A percentile compares a stretch with the other conserved stretches of the same genome.
These are phyloP conservation scores for Eumerus sabulonum DNA, from an alignment of 2,888 invertebrate species.

Conservation along the genomic window DNA sequence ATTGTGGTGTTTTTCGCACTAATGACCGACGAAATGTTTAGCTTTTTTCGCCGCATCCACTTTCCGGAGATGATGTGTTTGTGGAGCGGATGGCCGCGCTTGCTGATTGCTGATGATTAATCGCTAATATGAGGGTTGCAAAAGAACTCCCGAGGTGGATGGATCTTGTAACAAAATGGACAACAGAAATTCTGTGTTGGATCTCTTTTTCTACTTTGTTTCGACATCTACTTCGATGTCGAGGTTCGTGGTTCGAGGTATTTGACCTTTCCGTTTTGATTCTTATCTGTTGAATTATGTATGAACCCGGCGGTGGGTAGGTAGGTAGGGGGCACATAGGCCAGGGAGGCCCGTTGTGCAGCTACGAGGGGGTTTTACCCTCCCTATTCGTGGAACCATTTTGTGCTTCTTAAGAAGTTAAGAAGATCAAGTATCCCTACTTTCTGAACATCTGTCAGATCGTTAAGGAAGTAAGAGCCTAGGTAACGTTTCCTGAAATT, in stretches of 20 bases:
- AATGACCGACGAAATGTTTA: conserved; percentile 41
- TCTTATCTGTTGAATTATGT: conserved; percentile 16
- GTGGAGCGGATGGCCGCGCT: conserved; percentile 11
- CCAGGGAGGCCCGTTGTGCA: too few species aligned
- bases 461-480: too few species aligned
- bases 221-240: background rate
- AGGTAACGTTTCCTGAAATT: too few species aligned
- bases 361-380: too few species aligned
- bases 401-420: too few species aligned
- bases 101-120: conserved; percentile 25
- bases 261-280: conserved; percentile 32
- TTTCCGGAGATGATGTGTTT: background rate
- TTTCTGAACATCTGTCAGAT: too few species aligned
- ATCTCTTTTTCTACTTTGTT: too few species aligned
- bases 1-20: conserved; percentile 39
- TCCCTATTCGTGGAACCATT: too few species aligned
- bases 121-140: conserved; percentile 16
- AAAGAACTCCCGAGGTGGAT: conserved; percentile 36
- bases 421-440: too few species aligned
- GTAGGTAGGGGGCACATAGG: too few species aligned
- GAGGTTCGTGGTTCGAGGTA: conserved; percentile 10
- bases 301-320: too few species aligned
- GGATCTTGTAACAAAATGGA: conserved; percentile 18
- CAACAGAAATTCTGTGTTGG: too few species aligned
- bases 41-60: conserved; percentile 3